Conservation (phyloP, 1,140 invertebrate species). For the Andrena cerasifolii region DNA sequence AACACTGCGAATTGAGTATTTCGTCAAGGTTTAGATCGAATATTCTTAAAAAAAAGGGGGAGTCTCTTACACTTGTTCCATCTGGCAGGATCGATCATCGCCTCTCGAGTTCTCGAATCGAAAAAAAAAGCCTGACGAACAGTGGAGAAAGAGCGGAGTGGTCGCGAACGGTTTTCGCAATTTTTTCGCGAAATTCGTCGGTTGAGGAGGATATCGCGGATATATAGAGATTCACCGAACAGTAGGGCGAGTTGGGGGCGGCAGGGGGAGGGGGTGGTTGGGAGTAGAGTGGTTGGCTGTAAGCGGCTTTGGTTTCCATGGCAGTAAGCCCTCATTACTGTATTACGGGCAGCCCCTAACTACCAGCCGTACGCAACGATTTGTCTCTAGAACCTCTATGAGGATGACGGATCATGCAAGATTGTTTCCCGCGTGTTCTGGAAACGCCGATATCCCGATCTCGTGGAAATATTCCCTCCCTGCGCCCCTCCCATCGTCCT, state of each 20-base stretch:
- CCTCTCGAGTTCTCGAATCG: constrained; percentile 12
- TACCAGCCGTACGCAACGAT: constrained; percentile 79
- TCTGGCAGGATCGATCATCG: not conserved
- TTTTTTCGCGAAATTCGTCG: constrained; percentile 71
- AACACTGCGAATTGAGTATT: not conserved
- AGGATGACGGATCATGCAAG: constrained; percentile 59
- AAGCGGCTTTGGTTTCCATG: constrained; percentile 83
- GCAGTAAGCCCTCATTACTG: constrained; percentile 83
- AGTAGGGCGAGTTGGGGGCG: constrained; percentile 23
- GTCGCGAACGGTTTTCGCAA: constrained; percentile 61
- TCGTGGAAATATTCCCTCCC: constrained; percentile 42
- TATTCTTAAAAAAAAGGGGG: too few relatives aligned
- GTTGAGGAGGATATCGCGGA: constrained; percentile 75
- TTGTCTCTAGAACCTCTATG: constrained; percentile 72
- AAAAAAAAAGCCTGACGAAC: constrained; percentile 18
- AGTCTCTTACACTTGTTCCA: not conserved
- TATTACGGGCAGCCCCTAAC: constrained; percentile 81
- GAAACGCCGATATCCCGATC: constrained; percentile 57
- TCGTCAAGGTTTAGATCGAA: too few relatives aligned
- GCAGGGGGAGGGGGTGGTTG: constrained; percentile 51
- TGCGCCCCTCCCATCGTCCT: not conserved
- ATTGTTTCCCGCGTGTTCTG: constrained; percentile 61
- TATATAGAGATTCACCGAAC: constrained; percentile 64
- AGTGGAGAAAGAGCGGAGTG: constrained; percentile 41
- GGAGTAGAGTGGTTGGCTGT: constrained; percentile 80